phyloP scores from a whole-genome alignment of 2,113 vertebrate genomes.

The Passer domesticus region DNA sequence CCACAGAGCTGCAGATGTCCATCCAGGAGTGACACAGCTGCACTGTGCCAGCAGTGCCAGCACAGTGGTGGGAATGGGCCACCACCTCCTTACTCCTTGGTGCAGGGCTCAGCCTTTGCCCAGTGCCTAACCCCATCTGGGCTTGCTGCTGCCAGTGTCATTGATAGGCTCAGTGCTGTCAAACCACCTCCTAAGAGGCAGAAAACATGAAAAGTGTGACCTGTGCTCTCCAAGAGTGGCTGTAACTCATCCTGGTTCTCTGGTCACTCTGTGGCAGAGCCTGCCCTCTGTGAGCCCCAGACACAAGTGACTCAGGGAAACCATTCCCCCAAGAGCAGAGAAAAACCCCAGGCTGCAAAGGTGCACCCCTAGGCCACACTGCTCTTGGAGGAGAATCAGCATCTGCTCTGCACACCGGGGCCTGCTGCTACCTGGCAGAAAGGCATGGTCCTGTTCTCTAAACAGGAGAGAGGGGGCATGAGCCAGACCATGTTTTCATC shows the following conservation, averaged over 20 bases:
- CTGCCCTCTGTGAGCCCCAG: not conserved
- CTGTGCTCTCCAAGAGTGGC: not conserved
- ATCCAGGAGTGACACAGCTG: not conserved
- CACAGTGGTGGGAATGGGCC: not conserved
- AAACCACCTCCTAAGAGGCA: not conserved
- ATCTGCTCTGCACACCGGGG: not conserved
- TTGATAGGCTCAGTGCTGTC: not conserved
- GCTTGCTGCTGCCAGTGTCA: not conserved
- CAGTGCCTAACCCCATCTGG: not conserved
- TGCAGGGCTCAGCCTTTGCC: not conserved
- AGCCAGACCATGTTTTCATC: not conserved
- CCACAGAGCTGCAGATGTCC: not conserved
- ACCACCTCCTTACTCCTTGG: not conserved
- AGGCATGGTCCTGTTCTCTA: not conserved
- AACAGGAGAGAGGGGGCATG: not conserved
- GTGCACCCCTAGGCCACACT: not conserved
- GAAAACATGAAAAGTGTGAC: not conserved
- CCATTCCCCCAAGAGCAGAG: not conserved
- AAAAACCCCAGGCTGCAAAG: not conserved
- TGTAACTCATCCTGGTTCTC: not conserved
- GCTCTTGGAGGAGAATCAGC: not conserved
- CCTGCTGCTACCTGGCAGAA: not conserved
- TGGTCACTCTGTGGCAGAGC: not conserved
- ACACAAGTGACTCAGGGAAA: fast-evolving
- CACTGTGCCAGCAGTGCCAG: not conserved